Percentiles rank a stretch among this genome's conserved stretches.
Conservation (phyloP, 2,888 invertebrate genomes). For the Zootermopsis nevadensis region DNA sequence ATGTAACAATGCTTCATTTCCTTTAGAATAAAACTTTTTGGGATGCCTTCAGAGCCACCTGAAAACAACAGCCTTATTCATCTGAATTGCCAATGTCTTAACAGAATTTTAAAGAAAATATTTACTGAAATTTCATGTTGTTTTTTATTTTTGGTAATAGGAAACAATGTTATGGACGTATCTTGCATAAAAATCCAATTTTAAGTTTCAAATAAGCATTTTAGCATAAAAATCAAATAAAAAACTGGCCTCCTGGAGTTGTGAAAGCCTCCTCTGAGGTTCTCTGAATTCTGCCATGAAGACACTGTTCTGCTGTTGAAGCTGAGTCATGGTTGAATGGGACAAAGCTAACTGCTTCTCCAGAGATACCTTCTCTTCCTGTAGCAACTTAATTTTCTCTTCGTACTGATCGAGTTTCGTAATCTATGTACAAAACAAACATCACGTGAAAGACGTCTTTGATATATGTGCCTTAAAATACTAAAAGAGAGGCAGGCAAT, state of each 20-base stretch:
- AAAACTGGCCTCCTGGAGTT: conserved; percentile 55
- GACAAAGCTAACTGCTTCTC: conserved; percentile 58
- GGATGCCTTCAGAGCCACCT: too few relatives aligned
- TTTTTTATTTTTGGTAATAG: too few relatives aligned
- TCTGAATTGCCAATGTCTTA: too few relatives aligned
- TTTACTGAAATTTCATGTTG: too few relatives aligned
- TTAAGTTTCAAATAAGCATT: not conserved
- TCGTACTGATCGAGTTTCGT: conserved; percentile 54
- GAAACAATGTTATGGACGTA: too few relatives aligned
- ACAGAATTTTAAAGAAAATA: too few relatives aligned
- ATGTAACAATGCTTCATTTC: too few relatives aligned
- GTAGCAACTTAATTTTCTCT: conserved; percentile 56
- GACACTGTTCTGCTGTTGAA: conserved; percentile 57
- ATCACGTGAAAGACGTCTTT: too few relatives aligned
- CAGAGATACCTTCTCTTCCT: conserved; percentile 57
- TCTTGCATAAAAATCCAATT: not conserved
- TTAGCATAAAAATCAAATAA: not conserved
- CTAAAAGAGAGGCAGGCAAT: too few relatives aligned
- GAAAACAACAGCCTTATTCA: too few relatives aligned
- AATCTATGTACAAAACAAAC: not conserved
- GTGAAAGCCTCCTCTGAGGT: conserved; percentile 58
- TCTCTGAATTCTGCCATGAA: conserved; percentile 59
- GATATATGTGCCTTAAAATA: too few relatives aligned
- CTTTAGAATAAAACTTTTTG: too few relatives aligned
- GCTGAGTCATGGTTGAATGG: conserved; percentile 56